Conservation (phyloP, 2,113 vertebrate genomes). For the Cettia cetti region DNA sequence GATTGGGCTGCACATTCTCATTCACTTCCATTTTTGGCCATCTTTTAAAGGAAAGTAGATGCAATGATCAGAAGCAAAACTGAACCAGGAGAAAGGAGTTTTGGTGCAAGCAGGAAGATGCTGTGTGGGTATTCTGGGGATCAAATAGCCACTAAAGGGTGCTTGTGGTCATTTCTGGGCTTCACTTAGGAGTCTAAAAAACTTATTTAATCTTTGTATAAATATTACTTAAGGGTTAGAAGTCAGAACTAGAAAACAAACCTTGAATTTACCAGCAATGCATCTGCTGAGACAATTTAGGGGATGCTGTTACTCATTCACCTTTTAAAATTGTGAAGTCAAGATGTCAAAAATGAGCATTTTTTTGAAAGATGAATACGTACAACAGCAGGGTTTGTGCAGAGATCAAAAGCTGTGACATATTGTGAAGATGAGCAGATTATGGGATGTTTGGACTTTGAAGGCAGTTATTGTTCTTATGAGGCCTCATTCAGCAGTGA, state of each 20-base stretch:
- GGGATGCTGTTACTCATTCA: neutral
- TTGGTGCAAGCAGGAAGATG: neutral
- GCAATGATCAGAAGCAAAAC: neutral
- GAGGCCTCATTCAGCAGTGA: neutral
- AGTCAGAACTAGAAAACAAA: neutral
- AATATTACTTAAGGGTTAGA: neutral
- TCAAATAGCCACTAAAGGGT: neutral
- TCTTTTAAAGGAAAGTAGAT: neutral
- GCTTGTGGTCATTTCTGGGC: neutral
- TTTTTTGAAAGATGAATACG: neutral
- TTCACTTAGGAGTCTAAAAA: neutral
- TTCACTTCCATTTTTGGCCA: neutral
- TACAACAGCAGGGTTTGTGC: neutral
- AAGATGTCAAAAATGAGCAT: neutral
- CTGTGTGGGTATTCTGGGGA: neutral
- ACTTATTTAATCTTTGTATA: neutral
- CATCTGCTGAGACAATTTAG: neutral
- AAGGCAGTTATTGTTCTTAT: neutral
- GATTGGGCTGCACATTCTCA: neutral
- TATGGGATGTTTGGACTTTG: neutral
- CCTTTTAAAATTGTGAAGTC: neutral
- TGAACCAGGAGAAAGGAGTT: neutral
- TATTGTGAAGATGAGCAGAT: neutral
- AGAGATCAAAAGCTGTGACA: neutral
- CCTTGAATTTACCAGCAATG: neutral